phyloP scores from a whole-genome alignment of 2,797 vertebrate species.

The Tauraco hartlaubi region DNA sequence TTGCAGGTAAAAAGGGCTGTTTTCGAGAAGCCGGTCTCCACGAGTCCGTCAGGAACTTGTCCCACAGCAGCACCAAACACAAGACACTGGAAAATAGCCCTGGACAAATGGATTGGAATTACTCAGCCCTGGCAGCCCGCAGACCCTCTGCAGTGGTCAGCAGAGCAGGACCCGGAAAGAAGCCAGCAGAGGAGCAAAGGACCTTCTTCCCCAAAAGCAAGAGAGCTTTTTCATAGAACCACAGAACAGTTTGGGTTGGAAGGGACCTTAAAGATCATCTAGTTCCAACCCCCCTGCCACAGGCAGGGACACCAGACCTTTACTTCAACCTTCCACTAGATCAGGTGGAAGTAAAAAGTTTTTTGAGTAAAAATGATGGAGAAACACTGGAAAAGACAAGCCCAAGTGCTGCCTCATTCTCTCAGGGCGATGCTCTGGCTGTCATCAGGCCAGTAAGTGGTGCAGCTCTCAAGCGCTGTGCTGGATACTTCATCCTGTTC shows the following conservation, averaged over 20 bases:
- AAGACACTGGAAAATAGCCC: not conserved
- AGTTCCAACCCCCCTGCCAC: too few relatives aligned
- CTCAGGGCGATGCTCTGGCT: not conserved
- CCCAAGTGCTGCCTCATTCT: not conserved
- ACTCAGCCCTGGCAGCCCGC: not conserved
- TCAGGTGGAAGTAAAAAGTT: too few relatives aligned
- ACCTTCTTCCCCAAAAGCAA: not conserved
- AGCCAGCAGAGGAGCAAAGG: rapidly evolving
- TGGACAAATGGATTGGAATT: rapidly evolving
- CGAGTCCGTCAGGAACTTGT: not conserved
- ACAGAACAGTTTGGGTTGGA: too few relatives aligned
- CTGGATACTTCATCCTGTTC: not conserved
- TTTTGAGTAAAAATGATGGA: not conserved
- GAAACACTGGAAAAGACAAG: not conserved
- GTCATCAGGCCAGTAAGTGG: not conserved
- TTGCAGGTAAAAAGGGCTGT: not conserved
- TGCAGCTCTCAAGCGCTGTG: not conserved
- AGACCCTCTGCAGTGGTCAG: not conserved
- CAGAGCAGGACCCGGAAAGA: not conserved
- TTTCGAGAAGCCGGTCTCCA: not conserved
- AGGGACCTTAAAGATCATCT: too few relatives aligned
- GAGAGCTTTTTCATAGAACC: too few relatives aligned
- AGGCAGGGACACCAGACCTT: too few relatives aligned
- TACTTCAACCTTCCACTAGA: too few relatives aligned
- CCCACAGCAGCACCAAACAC: not conserved